Conservation (phyloP, 2,797 vertebrate genomes). For the Lycodopsis pacificus region DNA sequence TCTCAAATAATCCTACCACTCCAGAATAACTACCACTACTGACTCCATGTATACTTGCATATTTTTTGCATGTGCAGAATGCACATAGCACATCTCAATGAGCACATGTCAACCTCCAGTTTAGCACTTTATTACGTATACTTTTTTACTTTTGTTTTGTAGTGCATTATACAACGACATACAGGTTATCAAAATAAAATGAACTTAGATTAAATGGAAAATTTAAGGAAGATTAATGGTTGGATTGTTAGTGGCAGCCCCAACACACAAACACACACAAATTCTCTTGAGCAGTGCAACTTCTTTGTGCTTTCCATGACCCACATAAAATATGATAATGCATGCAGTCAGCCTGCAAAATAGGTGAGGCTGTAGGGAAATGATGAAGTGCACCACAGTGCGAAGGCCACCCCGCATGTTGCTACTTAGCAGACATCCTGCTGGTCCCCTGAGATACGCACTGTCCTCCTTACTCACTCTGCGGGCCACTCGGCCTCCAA, state of each 20-base stretch:
- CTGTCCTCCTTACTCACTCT: conserved; percentile 54
- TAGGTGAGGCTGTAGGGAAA: conserved; percentile 72
- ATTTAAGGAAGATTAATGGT: background rate
- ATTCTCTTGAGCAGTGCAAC: conserved; percentile 49
- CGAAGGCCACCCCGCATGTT: conserved; percentile 51
- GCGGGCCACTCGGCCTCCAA: conserved; percentile 48
- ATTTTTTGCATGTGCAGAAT: background rate
- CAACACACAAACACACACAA: conserved; percentile 2
- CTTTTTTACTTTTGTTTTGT: too few species aligned
- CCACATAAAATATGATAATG: conserved; percentile 79
- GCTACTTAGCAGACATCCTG: conserved; percentile 47
- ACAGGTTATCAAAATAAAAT: background rate
- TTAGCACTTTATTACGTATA: too few species aligned
- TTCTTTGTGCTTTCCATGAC: conserved; percentile 63
- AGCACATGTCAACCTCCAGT: background rate
- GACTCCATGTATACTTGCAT: background rate
- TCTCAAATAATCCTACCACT: background rate
- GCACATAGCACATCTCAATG: background rate
- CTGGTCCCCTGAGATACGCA: conserved; percentile 53
- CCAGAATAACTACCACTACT: background rate
- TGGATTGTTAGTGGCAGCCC: background rate
- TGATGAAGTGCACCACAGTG: conserved; percentile 63
- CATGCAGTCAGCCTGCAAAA: conserved; percentile 73
- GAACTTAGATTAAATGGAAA: background rate
- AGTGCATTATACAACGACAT: background rate